Conservation (phyloP, 1,140 invertebrate species). For the Drosophila setifemur region DNA sequence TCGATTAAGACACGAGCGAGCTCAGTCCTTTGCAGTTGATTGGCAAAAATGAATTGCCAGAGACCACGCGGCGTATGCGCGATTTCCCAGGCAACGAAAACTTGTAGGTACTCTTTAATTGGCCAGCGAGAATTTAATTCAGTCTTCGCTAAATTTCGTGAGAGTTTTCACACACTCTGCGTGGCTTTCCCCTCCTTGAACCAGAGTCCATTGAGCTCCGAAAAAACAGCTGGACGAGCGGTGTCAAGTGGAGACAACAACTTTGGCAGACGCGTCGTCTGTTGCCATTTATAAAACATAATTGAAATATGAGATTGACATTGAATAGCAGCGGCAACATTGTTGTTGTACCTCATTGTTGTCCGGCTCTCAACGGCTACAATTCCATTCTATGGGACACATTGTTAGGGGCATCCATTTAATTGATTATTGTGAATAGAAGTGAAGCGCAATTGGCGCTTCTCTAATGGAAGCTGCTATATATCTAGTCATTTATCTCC, state of each 20-base stretch:
- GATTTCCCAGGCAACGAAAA: constrained; percentile 19
- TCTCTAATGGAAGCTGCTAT: neutral
- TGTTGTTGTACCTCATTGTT: constrained; percentile 55
- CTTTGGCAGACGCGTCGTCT: constrained; percentile 57
- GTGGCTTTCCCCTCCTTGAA: neutral
- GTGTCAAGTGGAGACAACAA: neutral
- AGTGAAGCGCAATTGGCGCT: constrained; percentile 18
- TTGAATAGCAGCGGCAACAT: constrained; percentile 62
- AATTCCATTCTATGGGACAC: constrained; percentile 45
- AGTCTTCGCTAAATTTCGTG: constrained; percentile 2
- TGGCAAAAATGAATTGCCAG: neutral
- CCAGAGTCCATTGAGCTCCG: constrained; percentile 24
- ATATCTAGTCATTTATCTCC: constrained; percentile 23
- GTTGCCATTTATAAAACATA: constrained; percentile 77
- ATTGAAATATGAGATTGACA: constrained; percentile 80
- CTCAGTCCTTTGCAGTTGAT: neutral
- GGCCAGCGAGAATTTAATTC: constrained; percentile 9
- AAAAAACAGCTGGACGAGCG: no score
- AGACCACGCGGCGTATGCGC: constrained; percentile 34
- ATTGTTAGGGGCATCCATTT: constrained; percentile 40
- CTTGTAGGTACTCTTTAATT: constrained; percentile 16
- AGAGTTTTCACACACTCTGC: neutral
- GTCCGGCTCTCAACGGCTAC: constrained; percentile 36
- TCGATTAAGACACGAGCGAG: constrained; percentile 47
- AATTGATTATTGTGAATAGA: constrained; percentile 75